Percentiles rank a stretch among this genome's conserved stretches.
These are phyloP conservation scores for Xiphophorus hellerii DNA, from an alignment of 2,113 vertebrate genomes.

Conservation along the genomic window DNA sequence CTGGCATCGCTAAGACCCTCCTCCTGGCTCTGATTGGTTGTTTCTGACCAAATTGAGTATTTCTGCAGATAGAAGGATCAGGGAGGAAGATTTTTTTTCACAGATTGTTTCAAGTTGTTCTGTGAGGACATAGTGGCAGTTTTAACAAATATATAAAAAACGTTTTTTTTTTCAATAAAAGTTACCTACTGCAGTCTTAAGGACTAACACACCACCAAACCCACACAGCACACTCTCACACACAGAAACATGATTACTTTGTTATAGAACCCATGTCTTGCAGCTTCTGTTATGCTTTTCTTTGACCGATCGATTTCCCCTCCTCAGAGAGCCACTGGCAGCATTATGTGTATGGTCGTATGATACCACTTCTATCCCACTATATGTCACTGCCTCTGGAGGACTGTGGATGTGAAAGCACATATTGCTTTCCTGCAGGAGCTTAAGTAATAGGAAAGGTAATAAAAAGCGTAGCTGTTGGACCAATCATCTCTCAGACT, in stretches of 20 bases:
- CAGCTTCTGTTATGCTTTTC: constrained; percentile 20
- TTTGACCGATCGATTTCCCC: constrained; percentile 22
- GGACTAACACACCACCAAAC: too few relatives aligned
- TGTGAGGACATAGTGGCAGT: too few relatives aligned
- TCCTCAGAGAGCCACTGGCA: constrained; percentile 9
- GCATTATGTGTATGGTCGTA: constrained; percentile 15
- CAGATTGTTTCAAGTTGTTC: too few relatives aligned
- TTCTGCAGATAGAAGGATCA: too few relatives aligned
- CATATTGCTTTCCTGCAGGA: constrained; percentile 25
- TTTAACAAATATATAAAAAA: too few relatives aligned
- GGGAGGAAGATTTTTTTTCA: too few relatives aligned
- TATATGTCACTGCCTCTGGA: constrained; percentile 5
- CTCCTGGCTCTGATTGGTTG: too few relatives aligned
- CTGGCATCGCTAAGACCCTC: too few relatives aligned
- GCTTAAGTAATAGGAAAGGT: constrained; percentile 10
- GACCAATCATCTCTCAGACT: not conserved
- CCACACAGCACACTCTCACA: not conserved
- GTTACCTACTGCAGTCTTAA: too few relatives aligned
- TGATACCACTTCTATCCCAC: constrained; percentile 27
- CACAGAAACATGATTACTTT: constrained; percentile 2
- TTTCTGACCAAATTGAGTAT: too few relatives aligned
- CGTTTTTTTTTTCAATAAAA: too few relatives aligned
- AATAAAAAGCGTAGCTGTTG: not conserved
- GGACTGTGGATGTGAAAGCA: constrained; percentile 18
- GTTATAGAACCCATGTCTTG: constrained; percentile 20